A percentile compares a stretch with the other conserved stretches of the same genome.
phyloP scores from a whole-genome alignment of 2,113 vertebrate species.

The Pelecanus crispus region DNA sequence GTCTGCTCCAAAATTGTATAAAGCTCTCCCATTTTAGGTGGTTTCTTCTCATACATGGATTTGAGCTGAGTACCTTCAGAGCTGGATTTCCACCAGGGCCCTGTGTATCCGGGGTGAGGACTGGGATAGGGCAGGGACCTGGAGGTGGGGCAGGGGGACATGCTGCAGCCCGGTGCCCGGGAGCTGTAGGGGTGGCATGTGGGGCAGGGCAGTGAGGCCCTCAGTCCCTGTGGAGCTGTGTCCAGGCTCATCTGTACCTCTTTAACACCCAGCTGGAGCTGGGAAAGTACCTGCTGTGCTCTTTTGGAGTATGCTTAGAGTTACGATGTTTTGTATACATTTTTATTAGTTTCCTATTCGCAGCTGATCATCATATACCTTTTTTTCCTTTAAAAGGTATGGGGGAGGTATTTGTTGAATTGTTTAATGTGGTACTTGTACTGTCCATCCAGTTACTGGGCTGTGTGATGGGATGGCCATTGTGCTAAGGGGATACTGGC shows the following conservation, averaged over 20 bases:
- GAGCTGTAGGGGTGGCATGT: not conserved
- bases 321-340: not conserved
- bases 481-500: not conserved
- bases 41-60: not conserved
- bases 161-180: not conserved
- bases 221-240: accelerated
- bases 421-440: not conserved
- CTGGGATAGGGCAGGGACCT: not conserved
- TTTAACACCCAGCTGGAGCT: not conserved
- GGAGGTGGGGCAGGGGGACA: not conserved
- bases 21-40: not conserved
- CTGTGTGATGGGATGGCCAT: not conserved
- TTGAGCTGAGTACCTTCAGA: not conserved
- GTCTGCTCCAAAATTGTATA: not conserved
- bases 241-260: not conserved
- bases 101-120: not conserved
- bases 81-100: not conserved
- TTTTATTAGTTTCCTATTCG: not conserved
- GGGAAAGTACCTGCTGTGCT: not conserved
- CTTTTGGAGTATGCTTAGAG: not conserved
- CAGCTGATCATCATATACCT: not conserved
- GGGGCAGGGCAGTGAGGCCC: not conserved
- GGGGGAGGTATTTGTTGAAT: not conserved
- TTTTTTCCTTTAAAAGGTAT: not conserved
- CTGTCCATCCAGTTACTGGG: not conserved